Evolutionary conservation across 2,888 invertebrate genomes (phyloP), one percentile per base, ranked within the genome.

Genomic region (Andrena praecox): DNA sequence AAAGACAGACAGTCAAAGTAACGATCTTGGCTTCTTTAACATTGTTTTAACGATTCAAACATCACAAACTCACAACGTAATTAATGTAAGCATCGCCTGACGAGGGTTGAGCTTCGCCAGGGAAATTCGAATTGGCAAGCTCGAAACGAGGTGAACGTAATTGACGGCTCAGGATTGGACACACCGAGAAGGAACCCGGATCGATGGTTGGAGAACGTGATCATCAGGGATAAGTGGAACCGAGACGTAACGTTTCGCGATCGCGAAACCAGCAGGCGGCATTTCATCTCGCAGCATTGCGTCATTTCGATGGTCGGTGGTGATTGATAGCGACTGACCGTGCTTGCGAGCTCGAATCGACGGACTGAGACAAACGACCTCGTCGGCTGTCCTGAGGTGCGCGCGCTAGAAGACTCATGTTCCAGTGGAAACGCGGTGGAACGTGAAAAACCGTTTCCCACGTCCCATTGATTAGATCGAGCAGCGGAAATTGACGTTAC

Each of bases 221-320:
- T 84, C 77, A 75, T 77, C 79, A 75, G 63, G 67, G 78, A 68
- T 81, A 86, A 86, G 82, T 88, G 86, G 77, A 82, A 88, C 82
- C 29, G 86, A 84, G 88, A 77, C 77, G 80, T 77, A 80, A 77
- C 78, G 70, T 77, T 72, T 62, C 75, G 33, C 72, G 72, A 78
- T 76, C 75, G 77, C 73, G 64, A 67, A 16, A 74, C 62, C 50
- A 66, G 66, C 77, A 77, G 80, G 20, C 69, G 60, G 62, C 83
- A 66, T 85, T 85, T 83, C 85, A 80, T 83, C 81, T 80, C 72
- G 31, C 76, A 74, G 70, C 75, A 42, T 42, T 68, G 76, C 67
- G 81, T 76, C 84, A 81, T 79, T 85, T 85, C 86, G 81, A 85
- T 88, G 86, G 86, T 75, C 77, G 69, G 69, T 24, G 27, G 67